Evolutionary conservation across 2,113 vertebrate species (phyloP), one percentile per base, ranked within the genome.

Genomic region (Bucco capensis): DNA sequence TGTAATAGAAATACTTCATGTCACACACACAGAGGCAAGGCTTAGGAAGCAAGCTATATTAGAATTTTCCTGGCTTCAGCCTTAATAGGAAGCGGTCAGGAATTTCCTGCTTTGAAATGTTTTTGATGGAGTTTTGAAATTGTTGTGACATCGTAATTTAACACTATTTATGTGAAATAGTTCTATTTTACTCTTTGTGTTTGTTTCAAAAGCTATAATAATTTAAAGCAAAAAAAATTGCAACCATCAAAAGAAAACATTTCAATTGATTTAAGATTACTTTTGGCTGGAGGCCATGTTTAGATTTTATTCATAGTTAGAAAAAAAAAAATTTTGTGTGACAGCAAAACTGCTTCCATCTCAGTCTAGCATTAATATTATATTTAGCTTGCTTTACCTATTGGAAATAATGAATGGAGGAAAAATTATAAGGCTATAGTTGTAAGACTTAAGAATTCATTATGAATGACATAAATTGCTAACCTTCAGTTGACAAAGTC

Each of bases 51-150:
- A 88, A 74, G 19, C 38, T 82, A 31, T n/a, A 81, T 37, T 14
- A 57, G 76, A 69, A 86, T 84, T 92, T 95, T 93, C 76, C 80
- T 94, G 66, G 80, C 90, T 86, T 84, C 42, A 88, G 12, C 19
- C 37, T 89, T 67, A 58, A 25, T 67, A 77, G 79, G 76, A 95
- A 89, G n/a, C 24, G 79, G 22, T 83, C 46, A 72, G 85, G 75
- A 83, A 92, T 89, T 95, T 95, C 75, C 85, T 74, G 56, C 58
- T 86, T 92, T 58, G 28, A 71, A 85, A 80, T 74, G 24, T 38
- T 92, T 89, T 70, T 80, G 44, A 84, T 79, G 19, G 44, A 77
- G 37, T 83, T 93, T 64, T 84, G 49, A 80, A 91, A 73, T 66
- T 76, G 30, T 85, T 83, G 28, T 80, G 54, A 76, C 30, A 28